Conservation (phyloP, 2,888 invertebrate species). For the Drosophila parthenogenetica region DNA sequence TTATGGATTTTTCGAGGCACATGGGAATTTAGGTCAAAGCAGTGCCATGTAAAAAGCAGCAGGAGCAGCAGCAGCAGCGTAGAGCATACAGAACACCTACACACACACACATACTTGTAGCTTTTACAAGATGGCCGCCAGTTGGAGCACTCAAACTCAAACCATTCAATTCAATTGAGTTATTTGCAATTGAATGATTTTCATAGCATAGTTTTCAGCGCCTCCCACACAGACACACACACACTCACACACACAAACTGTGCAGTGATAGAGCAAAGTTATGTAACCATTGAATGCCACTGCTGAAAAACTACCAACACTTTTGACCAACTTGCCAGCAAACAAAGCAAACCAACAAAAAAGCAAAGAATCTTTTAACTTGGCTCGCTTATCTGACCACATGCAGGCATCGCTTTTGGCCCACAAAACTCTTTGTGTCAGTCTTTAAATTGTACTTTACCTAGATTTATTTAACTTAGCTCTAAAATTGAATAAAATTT, state of each 20-base stretch:
- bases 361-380: conserved; percentile 23
- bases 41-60: conserved; percentile 28
- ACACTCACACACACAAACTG: too few species aligned
- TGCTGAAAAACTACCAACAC: conserved; percentile 17
- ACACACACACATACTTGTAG: conserved; percentile 9
- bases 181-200: conserved; percentile 57
- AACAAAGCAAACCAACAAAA: conserved; percentile 21
- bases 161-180: conserved; percentile 59
- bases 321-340: conserved; percentile 46
- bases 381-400: conserved; percentile 55
- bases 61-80: not conserved
- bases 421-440: conserved; percentile 34
- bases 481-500: not conserved
- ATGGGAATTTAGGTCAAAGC: conserved; percentile 63
- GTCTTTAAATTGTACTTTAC: conserved; percentile 17
- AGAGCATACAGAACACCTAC: conserved; percentile 14
- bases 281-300: conserved; percentile 47
- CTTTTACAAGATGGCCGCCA: conserved; percentile 34
- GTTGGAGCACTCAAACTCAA: conserved; percentile 16
- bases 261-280: conserved; percentile 28
- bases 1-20: conserved; percentile 49
- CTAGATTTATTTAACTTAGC: conserved; percentile 12
- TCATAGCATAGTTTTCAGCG: conserved; percentile 62
- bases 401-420: conserved; percentile 54
- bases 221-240: conserved; percentile 6